Evolutionary conservation across 2,113 vertebrate genomes (phyloP).

Genomic region (Melanotaenia duboulayi): DNA sequence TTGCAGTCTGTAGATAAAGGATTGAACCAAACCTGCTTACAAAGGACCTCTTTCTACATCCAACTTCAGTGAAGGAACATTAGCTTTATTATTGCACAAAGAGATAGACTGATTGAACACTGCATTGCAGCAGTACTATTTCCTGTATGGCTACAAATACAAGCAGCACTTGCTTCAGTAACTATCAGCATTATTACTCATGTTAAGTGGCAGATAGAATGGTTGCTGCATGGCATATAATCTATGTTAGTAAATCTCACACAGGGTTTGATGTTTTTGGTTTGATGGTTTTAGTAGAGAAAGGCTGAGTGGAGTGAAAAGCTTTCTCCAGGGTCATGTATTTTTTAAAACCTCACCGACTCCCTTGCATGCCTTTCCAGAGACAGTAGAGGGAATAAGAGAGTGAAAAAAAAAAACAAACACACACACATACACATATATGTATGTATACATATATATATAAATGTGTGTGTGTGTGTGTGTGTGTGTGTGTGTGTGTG

Average conservation of each 20-base stretch:
- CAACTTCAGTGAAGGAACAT: no score
- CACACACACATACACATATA: no score
- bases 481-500: no score
- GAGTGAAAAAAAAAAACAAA: no score
- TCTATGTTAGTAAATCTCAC: constrained; percentile 26
- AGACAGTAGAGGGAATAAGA: neutral
- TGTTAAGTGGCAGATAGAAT: constrained; percentile 2
- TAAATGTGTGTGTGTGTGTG: no score
- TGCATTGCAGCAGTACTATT: no score
- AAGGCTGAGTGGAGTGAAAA: constrained; percentile 48
- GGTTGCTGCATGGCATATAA: constrained; percentile 26
- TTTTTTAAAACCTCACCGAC: constrained; percentile 55
- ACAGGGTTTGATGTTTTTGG: constrained; percentile 2
- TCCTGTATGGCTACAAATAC: no score
- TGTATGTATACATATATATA: no score
- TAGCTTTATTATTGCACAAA: neutral
- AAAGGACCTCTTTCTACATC: neutral
- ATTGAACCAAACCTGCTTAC: constrained; percentile 1
- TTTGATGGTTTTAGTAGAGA: constrained; percentile 14
- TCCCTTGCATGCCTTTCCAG: constrained; percentile 20
- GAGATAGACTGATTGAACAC: neutral
- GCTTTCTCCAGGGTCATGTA: constrained; percentile 65
- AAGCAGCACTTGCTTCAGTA: no score
- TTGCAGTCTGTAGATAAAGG: neutral
- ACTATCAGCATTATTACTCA: constrained; percentile 25